Base-by-base conservation (phyloP, 2,113 vertebrate species). In the Arizona elegans region DNA sequence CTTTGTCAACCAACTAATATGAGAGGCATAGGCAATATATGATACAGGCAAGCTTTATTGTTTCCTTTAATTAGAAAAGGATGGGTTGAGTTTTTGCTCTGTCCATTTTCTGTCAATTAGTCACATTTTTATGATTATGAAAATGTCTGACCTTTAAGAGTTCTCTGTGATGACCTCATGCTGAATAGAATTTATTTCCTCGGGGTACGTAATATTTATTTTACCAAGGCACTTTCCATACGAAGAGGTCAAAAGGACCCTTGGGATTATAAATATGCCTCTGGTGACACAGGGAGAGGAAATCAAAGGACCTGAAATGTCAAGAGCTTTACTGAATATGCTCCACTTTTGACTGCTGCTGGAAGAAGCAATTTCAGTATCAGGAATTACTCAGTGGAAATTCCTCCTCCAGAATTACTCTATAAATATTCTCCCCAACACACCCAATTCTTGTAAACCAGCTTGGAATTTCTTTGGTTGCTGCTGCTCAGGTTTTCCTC, bases 11-110 rank as follows among this genome's bases (percentile, higher is more conserved):
- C 38, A 88, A 89, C 91, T 75, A 9, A 81, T 59, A 59, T 75
- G 81, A 90, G 65, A 19, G 2, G 9, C 15, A 21, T 38, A 0
- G 12, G 53, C 24, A 1, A 1, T 93, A 70, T 86, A 92, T 50
- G 62, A 4, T 9, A 5, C 43, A n/a, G 86, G 75, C 92, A 47
- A 75, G 8, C 92, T 92, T 91, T 92, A 65, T 8, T 13, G 92
- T 85, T 92, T 75, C 26, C 33, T 65, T 75, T 88, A 43, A 75
- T 94, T 93, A 90, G 75, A 91, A 95, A 43, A 33, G 92, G 38
- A 92, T 38, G 7, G 26, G 86, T 86, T 43, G 89, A 50, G 50
- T 6, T 8, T 81, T 89, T 89, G 90, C 38, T 54, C 86, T 17
- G 0, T 0, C 23, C 88, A 59, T 15, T 93, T 93, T 75, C 21